phyloP scores from a whole-genome alignment of 1,140 invertebrate genomes.

The Macrosteles quadrilineatus region DNA sequence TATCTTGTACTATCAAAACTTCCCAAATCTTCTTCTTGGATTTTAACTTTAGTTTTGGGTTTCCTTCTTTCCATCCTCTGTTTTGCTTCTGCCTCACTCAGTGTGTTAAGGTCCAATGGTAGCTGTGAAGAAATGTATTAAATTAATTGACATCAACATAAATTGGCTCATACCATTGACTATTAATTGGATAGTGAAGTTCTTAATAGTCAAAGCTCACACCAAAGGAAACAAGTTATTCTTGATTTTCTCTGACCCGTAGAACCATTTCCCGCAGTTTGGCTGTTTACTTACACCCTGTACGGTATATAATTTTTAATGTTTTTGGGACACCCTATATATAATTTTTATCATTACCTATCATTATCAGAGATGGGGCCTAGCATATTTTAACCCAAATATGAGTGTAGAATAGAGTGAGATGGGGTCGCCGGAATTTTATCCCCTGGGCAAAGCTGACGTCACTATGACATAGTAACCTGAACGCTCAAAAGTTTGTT shows the following conservation, averaged over 20 bases:
- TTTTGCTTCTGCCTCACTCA: conserved; percentile 70
- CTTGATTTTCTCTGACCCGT: neutral
- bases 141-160: conserved; percentile 8
- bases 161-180: too few relatives aligned
- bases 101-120: conserved; percentile 69
- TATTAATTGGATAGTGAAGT: neutral
- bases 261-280: too few relatives aligned
- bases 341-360: too few relatives aligned
- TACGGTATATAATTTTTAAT: neutral
- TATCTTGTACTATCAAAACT: conserved; percentile 77
- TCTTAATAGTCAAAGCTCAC: neutral
- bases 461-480: too few relatives aligned
- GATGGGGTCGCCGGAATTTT: too few relatives aligned
- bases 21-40: conserved; percentile 74
- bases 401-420: too few relatives aligned
- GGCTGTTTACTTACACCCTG: too few relatives aligned
- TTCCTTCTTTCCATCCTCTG: conserved; percentile 65
- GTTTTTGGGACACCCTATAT: too few relatives aligned
- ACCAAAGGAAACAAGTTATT: neutral
- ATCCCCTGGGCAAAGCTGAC: too few relatives aligned
- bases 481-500: too few relatives aligned
- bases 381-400: too few relatives aligned
- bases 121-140: conserved; percentile 56
- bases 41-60: conserved; percentile 71
- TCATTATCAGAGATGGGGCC: too few relatives aligned